Conservation (phyloP, 2,113 vertebrate genomes). For the Orientallactaga bullata region DNA sequence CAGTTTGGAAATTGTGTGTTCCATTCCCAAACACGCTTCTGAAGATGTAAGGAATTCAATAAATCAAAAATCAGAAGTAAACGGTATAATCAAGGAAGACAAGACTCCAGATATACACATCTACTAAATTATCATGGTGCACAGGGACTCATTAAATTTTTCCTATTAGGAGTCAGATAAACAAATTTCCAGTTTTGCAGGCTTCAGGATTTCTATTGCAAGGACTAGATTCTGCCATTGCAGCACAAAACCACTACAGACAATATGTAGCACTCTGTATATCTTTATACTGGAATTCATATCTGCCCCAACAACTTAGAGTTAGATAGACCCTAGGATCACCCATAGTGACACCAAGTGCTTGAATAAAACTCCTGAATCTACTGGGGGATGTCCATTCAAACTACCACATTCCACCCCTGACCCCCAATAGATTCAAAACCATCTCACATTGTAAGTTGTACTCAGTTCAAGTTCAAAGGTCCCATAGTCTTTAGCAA, state of each 20-base stretch:
- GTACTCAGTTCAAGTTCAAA: too few species aligned
- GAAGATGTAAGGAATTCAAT: not conserved
- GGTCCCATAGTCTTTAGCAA: too few species aligned
- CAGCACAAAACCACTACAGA: not conserved
- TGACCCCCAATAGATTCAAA: too few species aligned
- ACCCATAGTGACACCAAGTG: too few species aligned
- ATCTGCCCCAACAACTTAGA: too few species aligned
- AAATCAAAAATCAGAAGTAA: constrained; percentile 37
- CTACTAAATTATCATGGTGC: constrained; percentile 12
- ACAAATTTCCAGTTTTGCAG: constrained; percentile 18
- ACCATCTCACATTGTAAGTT: too few species aligned
- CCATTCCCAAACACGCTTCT: constrained; percentile 33
- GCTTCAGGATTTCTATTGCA: not conserved
- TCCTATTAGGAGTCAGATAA: constrained; percentile 2
- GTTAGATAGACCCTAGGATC: too few species aligned
- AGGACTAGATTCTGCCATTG: not conserved
- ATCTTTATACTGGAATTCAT: too few species aligned
- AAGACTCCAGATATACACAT: constrained; percentile 4
- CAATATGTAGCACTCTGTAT: not conserved
- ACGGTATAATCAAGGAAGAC: constrained; percentile 24
- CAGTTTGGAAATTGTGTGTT: constrained; percentile 28
- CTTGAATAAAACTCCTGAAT: too few species aligned
- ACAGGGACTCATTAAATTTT: not conserved
- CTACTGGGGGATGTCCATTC: too few species aligned
- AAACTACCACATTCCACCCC: too few species aligned